Evolutionary conservation across 1,140 invertebrate species (phyloP), one percentile per base, ranked within the genome.

Genomic region (Kradibia gibbosae): DNA sequence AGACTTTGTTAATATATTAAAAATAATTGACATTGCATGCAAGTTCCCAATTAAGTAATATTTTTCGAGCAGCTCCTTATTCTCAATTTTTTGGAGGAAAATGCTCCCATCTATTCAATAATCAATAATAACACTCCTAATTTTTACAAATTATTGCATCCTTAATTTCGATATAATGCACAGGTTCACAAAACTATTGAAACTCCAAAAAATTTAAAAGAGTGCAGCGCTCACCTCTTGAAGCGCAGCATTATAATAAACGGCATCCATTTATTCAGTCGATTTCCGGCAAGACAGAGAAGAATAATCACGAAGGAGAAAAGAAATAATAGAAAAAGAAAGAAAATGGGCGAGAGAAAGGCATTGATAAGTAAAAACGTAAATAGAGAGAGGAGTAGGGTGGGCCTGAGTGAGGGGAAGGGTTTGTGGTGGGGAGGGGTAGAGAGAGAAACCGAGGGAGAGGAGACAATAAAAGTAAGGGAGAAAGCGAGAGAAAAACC

Each of bases 221-320:
- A n/a, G 17, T 22, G 11, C 10, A 3, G 20, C 34, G 20, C 62
- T 67, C 62, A 36, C 34, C 2, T 39, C 15, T 22, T 13, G 34
- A n/a, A 72, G n/a, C 8, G n/a, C 34, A 20, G 11, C 34, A 39
- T 39, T 39, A n/a, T n/a, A 39, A 67, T n/a, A 22, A 39, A 20
- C 13, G 62, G 34, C 15, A 57, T 39, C 62, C n/a, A 77, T 76
- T 74, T 82, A 82, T 82, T 82, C 80, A 77, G 80, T 82, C 80
- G 80, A 82, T 82, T 82, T 82, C 80, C 80, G 75, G 72, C 78
- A 72, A 60, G 78, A 80, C 70, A 73, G 48, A 79, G 77, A 71
- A 70, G 62, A 53, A 79, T 65, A 79, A 15, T 71, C 71, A 55
- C 53, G 42, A 48, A 39, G 60, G 48, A 39, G 17, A 22, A 39